phyloP scores from a whole-genome alignment of 1,140 invertebrate species.

The Theocolax elegans region DNA sequence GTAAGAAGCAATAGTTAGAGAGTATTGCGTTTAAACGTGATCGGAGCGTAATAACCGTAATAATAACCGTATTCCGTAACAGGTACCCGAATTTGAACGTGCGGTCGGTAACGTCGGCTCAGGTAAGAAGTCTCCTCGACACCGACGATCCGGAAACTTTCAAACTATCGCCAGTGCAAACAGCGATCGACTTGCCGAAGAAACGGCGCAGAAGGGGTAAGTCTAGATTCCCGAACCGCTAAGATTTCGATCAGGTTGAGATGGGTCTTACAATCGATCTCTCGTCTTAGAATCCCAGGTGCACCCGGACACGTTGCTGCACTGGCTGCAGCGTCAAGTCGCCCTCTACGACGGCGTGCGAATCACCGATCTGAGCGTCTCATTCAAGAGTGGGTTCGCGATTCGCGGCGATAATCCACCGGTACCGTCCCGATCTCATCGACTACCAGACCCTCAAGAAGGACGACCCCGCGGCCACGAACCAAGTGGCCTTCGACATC shows the following conservation, averaged over 20 bases:
- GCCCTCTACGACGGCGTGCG: conserved; percentile 74
- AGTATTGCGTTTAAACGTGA: too few species aligned
- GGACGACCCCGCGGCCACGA: conserved; percentile 76
- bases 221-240: conserved; percentile 10
- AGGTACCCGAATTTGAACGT: conserved; percentile 69
- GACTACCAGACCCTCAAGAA: conserved; percentile 77
- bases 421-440: conserved; percentile 89
- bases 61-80: too few species aligned
- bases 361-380: conserved; percentile 76
- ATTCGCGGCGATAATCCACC: conserved; percentile 86
- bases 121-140: conserved; percentile 73
- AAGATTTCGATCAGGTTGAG: too few species aligned
- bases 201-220: conserved; percentile 75
- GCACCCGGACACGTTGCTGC: conserved; percentile 78
- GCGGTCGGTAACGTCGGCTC: conserved; percentile 72
- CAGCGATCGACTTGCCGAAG: conserved; percentile 68
- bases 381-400: conserved; percentile 81
- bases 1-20: too few species aligned
- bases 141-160: conserved; percentile 73
- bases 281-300: conserved; percentile 71
- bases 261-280: not conserved
- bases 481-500: conserved; percentile 85
- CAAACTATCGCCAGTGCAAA: conserved; percentile 69
- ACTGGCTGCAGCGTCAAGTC: conserved; percentile 83
- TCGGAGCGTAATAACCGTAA: too few species aligned